Evolutionary conservation across 2,113 vertebrate genomes (phyloP).

Genomic region (Poeciliopsis turrubarensis): DNA sequence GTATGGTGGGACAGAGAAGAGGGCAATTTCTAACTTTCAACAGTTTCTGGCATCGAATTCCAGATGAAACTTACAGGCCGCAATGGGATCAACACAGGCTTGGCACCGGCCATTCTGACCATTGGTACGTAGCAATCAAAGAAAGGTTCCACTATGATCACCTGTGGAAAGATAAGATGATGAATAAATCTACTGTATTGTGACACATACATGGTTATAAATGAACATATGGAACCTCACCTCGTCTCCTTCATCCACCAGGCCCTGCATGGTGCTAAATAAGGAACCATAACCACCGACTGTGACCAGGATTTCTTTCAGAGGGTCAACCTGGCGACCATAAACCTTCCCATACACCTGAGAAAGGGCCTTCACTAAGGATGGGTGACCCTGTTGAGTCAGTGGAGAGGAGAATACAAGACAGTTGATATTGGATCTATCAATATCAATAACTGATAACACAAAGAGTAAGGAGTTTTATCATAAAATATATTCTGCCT

Average conservation of each 20-base stretch:
- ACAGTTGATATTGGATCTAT: neutral
- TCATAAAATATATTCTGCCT: too few species aligned
- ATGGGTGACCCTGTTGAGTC: slow-evolving; percentile 86
- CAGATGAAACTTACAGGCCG: slow-evolving; percentile 83
- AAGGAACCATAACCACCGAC: slow-evolving; percentile 94
- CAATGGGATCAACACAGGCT: slow-evolving; percentile 88
- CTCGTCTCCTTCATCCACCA: slow-evolving; percentile 93
- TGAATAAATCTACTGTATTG: neutral
- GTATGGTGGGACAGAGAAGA: too few species aligned
- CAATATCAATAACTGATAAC: too few species aligned
- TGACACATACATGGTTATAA: neutral
- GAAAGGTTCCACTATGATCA: slow-evolving; percentile 96
- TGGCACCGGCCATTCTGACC: slow-evolving; percentile 93
- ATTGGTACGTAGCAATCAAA: slow-evolving; percentile 94
- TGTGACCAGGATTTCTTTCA: slow-evolving; percentile 91
- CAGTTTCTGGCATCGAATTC: neutral
- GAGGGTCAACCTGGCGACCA: slow-evolving; percentile 84
- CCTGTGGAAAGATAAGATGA: slow-evolving; percentile 72
- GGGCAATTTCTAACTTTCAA: neutral
- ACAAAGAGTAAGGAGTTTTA: too few species aligned
- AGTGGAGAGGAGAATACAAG: neutral
- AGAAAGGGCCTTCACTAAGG: slow-evolving; percentile 90
- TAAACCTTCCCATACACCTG: slow-evolving; percentile 88
- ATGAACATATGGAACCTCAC: slow-evolving; percentile 62
- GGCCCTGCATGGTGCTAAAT: slow-evolving; percentile 88